Evolutionary conservation across 2,797 vertebrate genomes (phyloP), one percentile per base, ranked within the genome.

Genomic region (Picus viridis): DNA sequence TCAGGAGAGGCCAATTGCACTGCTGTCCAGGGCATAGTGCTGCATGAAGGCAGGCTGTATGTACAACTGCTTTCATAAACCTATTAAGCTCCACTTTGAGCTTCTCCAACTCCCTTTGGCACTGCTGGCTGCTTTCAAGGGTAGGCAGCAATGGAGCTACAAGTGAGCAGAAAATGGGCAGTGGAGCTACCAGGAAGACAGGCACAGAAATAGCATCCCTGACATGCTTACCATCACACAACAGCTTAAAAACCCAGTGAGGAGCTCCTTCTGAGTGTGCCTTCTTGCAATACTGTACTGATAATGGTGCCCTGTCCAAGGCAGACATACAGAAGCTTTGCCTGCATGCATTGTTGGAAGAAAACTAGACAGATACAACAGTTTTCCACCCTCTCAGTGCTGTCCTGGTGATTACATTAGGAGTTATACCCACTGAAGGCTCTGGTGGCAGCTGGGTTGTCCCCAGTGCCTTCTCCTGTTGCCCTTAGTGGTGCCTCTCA

Each of bases 281-380:
- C 34, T 68, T 22, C 49, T 64, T 5, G 0, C 26, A 7, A 0
- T 3, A 43, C 43, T 29, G 4, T 10, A 77, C 34, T 1, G 10
- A 1, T 2, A 7, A 4, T 3, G 6, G 13, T 29, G 22, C 57
- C 47, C 81, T 34, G 2, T 26, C 49, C 62, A 7, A 41, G n/a
- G n/a, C 56, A 39, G 34, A 62, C 1, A 9, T 49, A 0, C 13
- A 18, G 56, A 11, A 88, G 12, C 26, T 54, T 77, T 73, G 49
- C n/a, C 30, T 4, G 1, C 2, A 0, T 29, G 14, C 6, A 74
- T 71, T 1, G 0, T 26, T 84, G 45, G 49, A 75, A 72, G 69
- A 56, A 90, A 91, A 73, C 19, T 14, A 53, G 67, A 26, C 30
- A 81, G 64, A 53, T 16, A 47, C 29, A 76, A 64, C 5, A 15